Evolutionary conservation across 2,888 invertebrate genomes (phyloP), one percentile per base, ranked within the genome.

Genomic region (Lucinisca nassula): DNA sequence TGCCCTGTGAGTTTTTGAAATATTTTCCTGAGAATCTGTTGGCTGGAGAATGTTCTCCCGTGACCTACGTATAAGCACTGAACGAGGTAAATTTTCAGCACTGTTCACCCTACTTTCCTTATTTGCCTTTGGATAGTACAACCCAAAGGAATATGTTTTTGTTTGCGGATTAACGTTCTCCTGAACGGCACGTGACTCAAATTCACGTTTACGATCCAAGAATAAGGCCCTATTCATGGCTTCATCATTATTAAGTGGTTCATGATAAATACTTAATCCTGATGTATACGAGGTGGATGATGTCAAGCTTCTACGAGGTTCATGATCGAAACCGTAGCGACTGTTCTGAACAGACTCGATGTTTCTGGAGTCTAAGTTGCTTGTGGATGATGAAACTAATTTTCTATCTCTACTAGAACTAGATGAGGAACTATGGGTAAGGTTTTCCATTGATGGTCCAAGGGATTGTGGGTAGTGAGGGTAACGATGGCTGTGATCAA

Each of bases 121-220:
- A 21, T 91, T 92, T 14, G 74, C 72, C 17, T 82, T 86, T 10
- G 94, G 94, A 79, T 91, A 94, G 82, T 92, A 94, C n/a, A 95
- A 84, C 45, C 95, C 95, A 77, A 94, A 94, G 2, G 95, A 94
- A 80, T 93, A 94, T 27, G 93, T 92, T 78, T 93, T 91, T 32
- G 85, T 82, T 51, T 91, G 87, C 6, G 90, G 89, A 61, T 92
- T 90, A 0, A 90, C 86, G 85, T 91, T 92, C 72, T 92, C 92
- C 80, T 93, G 90, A 82, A 91, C 89, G 0, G 92, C 90, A 17
- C 91, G 84, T 3, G 58, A 37, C 75, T 92, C 93, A 90, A 92
- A 91, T 87, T 92, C 90, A 67, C 87, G 78, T 73, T 90, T 72
- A 51, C 92, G 82, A 79, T 92, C 92, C 45, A 86, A 37, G 84